Conservation (phyloP, 2,113 vertebrate species). For the Caretta caretta region DNA sequence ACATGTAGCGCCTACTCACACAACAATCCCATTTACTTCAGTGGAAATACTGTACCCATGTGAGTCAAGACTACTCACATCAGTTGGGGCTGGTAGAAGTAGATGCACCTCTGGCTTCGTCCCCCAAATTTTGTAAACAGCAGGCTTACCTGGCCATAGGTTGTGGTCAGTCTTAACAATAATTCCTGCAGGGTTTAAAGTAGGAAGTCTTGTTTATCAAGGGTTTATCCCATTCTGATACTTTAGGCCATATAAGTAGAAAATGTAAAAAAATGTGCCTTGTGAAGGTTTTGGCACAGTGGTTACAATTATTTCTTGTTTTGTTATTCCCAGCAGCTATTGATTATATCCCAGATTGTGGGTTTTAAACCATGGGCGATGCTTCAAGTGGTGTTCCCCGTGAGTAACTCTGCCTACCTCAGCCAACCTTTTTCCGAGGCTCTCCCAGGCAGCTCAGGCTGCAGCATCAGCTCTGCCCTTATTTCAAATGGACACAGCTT, state of each 20-base stretch:
- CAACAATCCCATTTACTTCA: not conserved
- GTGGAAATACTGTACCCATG: not conserved
- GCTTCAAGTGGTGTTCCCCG: not conserved
- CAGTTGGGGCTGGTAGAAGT: not conserved
- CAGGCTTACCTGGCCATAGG: not conserved
- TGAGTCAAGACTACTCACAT: not conserved
- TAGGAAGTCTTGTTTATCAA: not conserved
- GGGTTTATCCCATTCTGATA: not conserved
- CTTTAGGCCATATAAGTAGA: not conserved
- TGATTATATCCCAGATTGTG: not conserved
- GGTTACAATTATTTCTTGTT: not conserved
- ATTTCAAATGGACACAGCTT: not conserved
- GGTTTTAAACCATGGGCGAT: not conserved
- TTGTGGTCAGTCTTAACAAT: not conserved
- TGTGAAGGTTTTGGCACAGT: not conserved
- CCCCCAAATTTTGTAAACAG: not conserved
- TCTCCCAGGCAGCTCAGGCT: rapidly evolving
- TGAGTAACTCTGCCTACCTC: not conserved
- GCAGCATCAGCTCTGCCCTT: not conserved
- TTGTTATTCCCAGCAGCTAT: not conserved
- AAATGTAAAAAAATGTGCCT: not conserved
- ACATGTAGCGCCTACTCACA: not conserved
- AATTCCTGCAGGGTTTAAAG: not conserved
- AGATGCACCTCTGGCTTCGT: not conserved
- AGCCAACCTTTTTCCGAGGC: rapidly evolving